Base-by-base conservation (phyloP, 2,797 vertebrate species). In the Melanogrammus aeglefinus region DNA sequence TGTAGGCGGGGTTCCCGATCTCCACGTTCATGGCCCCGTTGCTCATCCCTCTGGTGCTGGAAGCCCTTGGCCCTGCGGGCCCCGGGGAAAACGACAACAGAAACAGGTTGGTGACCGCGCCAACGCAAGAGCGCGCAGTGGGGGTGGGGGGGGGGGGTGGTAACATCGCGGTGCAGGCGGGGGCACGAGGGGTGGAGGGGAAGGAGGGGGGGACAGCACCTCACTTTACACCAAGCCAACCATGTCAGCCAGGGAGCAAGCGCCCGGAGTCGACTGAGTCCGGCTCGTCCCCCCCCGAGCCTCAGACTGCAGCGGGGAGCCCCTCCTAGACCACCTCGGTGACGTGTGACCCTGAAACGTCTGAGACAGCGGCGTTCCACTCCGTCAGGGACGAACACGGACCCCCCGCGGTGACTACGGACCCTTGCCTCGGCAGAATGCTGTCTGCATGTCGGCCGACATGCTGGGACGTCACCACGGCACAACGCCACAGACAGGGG, bases 181-280 rank as follows among this genome's bases (percentile, higher is more conserved):
- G 63, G 24, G 63, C 8, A 27, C 63, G 63, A 13, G 14, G 14
- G 31, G 5, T 31, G 31, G 27, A 13, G 16, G 72, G 72, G 72
- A 10, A 5, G 77, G 80, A n/a, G n/a, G 76, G 73, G 76, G 63
- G 4, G 5, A 63, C 81, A 72, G 78, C 79, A 77, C 87, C 81
- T 80, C 81, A 85, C 81, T 86, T 77, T 86, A n/a, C 80, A 85
- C 74, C 85, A 90, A 82, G 83, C 90, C 88, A 82, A 87, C 77
- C 77, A 80, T 78, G 77, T 77, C 51, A 91, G 86, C 90, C 82
- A 87, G 86, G 74, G 84, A 79, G 33, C 51, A 90, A 87, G 89
- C 77, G 81, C 85, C 86, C 75, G 79, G 73, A 84, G 89, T 88
- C 90, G 84, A 86, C 89, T 92, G 90, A 89, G 88, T 90, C 84